Evolutionary conservation across 2,797 vertebrate species (phyloP).

Genomic region (Limnodromus scolopaceus): DNA sequence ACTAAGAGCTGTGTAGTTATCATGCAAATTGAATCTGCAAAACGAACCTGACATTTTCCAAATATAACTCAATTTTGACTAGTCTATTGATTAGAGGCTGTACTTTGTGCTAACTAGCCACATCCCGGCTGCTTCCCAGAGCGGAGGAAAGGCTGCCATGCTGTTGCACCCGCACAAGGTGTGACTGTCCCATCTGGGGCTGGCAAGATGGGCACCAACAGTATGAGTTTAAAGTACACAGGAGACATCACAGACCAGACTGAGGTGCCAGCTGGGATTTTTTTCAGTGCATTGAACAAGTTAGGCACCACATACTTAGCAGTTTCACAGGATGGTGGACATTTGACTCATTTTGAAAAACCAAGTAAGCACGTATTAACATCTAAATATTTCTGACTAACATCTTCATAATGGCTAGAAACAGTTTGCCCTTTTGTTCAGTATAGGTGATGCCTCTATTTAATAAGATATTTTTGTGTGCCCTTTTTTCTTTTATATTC

Average conservation of each 20-base stretch:
- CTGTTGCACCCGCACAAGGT: background rate
- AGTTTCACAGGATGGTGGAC: background rate
- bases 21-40: background rate
- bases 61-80: background rate
- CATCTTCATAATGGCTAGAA: background rate
- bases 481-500: background rate
- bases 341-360: background rate
- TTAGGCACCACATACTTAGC: background rate
- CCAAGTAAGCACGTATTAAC: background rate
- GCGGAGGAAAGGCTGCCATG: accelerated
- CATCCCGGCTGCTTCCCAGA: background rate
- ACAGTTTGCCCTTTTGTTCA: background rate
- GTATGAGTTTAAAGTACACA: background rate
- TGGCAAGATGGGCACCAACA: background rate
- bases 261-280: background rate
- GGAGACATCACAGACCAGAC: background rate
- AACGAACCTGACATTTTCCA: background rate
- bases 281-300: background rate
- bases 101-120: background rate
- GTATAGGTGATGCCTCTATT: background rate
- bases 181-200: too few relatives aligned
- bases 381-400: background rate
- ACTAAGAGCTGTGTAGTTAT: background rate
- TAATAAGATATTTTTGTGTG: background rate
- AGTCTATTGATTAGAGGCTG: background rate